Evolutionary conservation across 2,888 invertebrate species (phyloP), one percentile per base, ranked within the genome.

Genomic region (Herminia tarsipennalis): DNA sequence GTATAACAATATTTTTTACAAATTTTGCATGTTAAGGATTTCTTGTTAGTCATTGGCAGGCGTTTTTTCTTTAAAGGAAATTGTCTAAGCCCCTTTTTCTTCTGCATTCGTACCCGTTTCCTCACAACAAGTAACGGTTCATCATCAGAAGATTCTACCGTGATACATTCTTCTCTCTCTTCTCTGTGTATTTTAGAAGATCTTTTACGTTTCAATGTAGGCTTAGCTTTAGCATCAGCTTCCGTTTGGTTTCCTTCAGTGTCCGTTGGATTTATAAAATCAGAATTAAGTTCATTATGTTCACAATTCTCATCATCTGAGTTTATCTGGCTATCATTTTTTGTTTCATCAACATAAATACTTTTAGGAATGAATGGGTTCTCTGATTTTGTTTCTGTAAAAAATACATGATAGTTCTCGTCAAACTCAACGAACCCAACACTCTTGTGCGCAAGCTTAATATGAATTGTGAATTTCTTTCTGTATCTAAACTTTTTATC

Each of bases 1-100:
- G 90, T 90, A 12, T 86, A 88, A 28, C 90, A 90, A 28, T 86
- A 80, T 53, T 82, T 82, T 0, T 82, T 71, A 44, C 90, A 91
- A 8, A 76, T 50, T 0, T 66, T 62, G 9, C 90, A 90, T 0
- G 79, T 77, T 1, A 88, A 17, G 2, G 22, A 8, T 1, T 2
- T 13, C 16, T 6, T 24, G 9, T 36, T 46, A 6, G 22, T 10
- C 5, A 14, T 2, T 5, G 13, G 39, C 3, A 22, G 5, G 3
- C 22, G 5, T 13, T 8, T 24, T 1, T 5, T 21, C 12, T 25
- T 33, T n/a, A n/a, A n/a, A n/a, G n/a, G n/a, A n/a, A n/a, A n/a
- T n/a, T n/a, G n/a, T n/a, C n/a, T n/a, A n/a, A n/a, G n/a, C n/a
- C 5, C n/a, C 28, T 14, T 48, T 18, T 47, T 36, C 17, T 49